These are phyloP conservation scores for Micrasema longulum DNA, from an alignment of 1,140 invertebrate genomes.

Conservation along the genomic window DNA sequence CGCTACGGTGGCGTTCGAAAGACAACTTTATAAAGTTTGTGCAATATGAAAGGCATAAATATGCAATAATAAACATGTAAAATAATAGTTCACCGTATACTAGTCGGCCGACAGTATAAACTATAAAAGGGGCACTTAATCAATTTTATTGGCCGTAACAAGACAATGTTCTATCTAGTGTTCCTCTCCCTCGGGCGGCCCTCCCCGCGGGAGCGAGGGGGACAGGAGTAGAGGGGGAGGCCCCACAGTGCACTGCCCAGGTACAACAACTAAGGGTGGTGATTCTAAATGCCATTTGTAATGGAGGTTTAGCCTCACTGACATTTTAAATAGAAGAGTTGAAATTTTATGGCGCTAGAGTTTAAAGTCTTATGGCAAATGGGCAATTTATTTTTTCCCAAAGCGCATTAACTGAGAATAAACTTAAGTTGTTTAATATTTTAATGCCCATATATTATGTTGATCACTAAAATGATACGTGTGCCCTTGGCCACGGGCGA, in stretches of 20 bases:
- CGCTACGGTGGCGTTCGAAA: too few species aligned
- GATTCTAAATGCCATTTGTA: slow-evolving; percentile 38
- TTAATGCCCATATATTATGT: too few species aligned
- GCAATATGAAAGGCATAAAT: too few species aligned
- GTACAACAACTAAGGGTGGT: slow-evolving; percentile 2
- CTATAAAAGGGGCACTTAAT: slow-evolving; percentile 45
- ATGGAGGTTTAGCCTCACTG: slow-evolving; percentile 28
- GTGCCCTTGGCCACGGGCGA: too few species aligned
- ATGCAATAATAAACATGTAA: too few species aligned
- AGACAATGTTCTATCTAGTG: slow-evolving; percentile 36
- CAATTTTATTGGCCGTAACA: slow-evolving; percentile 46
- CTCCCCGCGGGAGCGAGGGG: neutral
- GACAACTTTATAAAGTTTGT: slow-evolving; percentile 10
- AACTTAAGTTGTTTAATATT: too few species aligned
- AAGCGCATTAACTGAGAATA: too few species aligned
- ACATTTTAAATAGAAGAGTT: slow-evolving; percentile 29
- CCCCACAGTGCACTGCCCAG: neutral
- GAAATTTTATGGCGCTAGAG: slow-evolving; percentile 19
- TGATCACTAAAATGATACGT: too few species aligned
- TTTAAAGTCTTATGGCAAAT: neutral
- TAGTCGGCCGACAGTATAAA: slow-evolving; percentile 32
- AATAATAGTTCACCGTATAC: neutral
- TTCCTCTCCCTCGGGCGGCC: neutral
- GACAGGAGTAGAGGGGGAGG: too few species aligned
- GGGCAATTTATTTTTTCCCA: too few species aligned